Evolutionary conservation across 2,888 invertebrate genomes (phyloP).

Genomic region (Cephus rjabovi): DNA sequence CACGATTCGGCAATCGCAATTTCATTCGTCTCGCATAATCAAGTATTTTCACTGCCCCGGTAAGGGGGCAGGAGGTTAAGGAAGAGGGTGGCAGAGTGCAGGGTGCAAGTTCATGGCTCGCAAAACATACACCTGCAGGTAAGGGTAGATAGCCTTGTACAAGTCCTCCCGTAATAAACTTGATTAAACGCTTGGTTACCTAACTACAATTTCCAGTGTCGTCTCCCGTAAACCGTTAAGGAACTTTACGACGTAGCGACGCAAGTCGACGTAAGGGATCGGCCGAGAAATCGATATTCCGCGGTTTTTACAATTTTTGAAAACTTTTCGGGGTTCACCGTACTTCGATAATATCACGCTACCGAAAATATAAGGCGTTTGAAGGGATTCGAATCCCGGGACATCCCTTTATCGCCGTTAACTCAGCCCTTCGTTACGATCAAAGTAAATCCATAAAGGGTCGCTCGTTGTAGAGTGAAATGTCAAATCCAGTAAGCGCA

Average conservation of each 20-base stretch:
- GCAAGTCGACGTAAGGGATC: background rate
- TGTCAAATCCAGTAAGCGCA: conserved; percentile 24
- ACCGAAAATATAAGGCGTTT: background rate
- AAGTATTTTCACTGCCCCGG: background rate
- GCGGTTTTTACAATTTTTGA: background rate
- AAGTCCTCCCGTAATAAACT: conserved; percentile 18
- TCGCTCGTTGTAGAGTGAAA: background rate
- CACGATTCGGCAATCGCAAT: conserved; percentile 16
- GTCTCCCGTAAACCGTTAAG: background rate
- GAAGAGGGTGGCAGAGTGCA: background rate
- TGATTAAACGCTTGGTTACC: conserved; percentile 20
- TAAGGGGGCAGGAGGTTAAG: background rate
- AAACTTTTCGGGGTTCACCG: background rate
- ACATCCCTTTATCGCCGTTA: background rate
- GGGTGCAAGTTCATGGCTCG: conserved; percentile 6
- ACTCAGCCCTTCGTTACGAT: conserved; percentile 1
- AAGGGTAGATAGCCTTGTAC: conserved; percentile 10
- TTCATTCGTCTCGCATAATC: conserved; percentile 13
- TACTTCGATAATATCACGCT: background rate
- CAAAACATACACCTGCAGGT: conserved; percentile 13
- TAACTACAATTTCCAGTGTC: background rate
- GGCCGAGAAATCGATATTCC: background rate
- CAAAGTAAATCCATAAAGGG: conserved; percentile 15
- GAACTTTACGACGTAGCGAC: background rate
- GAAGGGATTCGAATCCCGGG: background rate